Evolutionary conservation across 2,797 vertebrate species (phyloP).

Genomic region (Takifugu rubripes): DNA sequence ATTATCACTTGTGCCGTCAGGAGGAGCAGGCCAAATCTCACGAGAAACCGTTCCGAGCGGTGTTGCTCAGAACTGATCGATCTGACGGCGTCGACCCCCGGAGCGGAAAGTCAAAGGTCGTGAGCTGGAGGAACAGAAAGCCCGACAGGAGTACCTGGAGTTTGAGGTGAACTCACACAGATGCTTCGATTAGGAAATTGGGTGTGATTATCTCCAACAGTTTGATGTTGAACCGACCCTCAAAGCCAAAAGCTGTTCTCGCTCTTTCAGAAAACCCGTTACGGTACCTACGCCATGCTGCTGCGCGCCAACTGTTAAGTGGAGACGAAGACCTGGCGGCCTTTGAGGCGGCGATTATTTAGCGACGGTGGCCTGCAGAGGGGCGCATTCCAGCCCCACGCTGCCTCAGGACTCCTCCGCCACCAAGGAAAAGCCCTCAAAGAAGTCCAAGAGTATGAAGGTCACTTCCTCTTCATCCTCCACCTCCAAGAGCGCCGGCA

Average conservation of each 20-base stretch:
- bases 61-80: slow-evolving; percentile 85
- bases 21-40: slow-evolving; percentile 93
- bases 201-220: no score
- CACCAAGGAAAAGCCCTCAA: slow-evolving; percentile 46
- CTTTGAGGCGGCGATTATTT: slow-evolving; percentile 83
- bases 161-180: slow-evolving; percentile 83
- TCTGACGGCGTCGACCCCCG: slow-evolving; percentile 74
- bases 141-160: slow-evolving; percentile 91
- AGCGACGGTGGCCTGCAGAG: slow-evolving; percentile 81
- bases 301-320: slow-evolving; percentile 84
- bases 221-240: no score
- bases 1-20: slow-evolving; percentile 53
- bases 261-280: slow-evolving; percentile 87
- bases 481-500: not conserved
- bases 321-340: slow-evolving; percentile 84
- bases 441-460: slow-evolving; percentile 53
- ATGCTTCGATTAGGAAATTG: no score
- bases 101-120: slow-evolving; percentile 88
- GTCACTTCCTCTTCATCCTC: slow-evolving; percentile 24
- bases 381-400: slow-evolving; percentile 84
- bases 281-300: slow-evolving; percentile 89
- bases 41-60: slow-evolving; percentile 83
- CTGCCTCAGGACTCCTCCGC: slow-evolving; percentile 72
- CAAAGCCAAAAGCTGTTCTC: no score
- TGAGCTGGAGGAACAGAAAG: slow-evolving; percentile 88